These are phyloP conservation scores for Labrus mixtus DNA, from an alignment of 2,113 vertebrate species.

Conservation along the genomic window DNA sequence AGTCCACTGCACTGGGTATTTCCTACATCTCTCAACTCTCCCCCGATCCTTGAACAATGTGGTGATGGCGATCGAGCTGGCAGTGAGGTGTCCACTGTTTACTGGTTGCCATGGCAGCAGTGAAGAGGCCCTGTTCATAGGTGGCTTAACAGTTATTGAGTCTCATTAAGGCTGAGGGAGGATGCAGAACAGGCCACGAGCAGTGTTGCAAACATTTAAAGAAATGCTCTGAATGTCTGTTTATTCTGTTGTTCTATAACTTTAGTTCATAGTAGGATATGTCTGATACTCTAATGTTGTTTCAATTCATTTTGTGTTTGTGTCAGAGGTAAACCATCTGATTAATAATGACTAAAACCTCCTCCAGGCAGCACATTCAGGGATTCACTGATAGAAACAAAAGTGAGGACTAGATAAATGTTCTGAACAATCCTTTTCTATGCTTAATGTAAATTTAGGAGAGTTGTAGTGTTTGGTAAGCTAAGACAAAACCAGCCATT, in stretches of 20 bases:
- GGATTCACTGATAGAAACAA: too few relatives aligned
- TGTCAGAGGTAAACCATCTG: too few relatives aligned
- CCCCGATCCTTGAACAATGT: slow-evolving; percentile 21
- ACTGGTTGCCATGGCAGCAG: slow-evolving; percentile 76
- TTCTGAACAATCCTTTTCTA: too few relatives aligned
- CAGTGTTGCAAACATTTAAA: slow-evolving; percentile 21
- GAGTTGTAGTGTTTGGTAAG: too few relatives aligned
- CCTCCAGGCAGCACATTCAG: too few relatives aligned
- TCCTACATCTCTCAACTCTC: background rate
- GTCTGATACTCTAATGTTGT: too few relatives aligned
- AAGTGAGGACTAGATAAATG: too few relatives aligned
- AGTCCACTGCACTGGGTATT: slow-evolving; percentile 2
- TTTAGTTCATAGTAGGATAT: too few relatives aligned
- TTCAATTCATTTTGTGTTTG: too few relatives aligned
- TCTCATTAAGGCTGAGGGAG: slow-evolving; percentile 58
- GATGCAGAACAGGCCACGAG: slow-evolving; percentile 62
- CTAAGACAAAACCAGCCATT: too few relatives aligned
- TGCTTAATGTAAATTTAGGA: too few relatives aligned
- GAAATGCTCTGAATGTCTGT: background rate
- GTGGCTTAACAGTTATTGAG: slow-evolving; percentile 63
- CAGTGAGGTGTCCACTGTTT: slow-evolving; percentile 74
- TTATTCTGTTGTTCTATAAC: background rate
- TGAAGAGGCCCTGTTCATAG: slow-evolving; percentile 67
- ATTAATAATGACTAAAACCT: too few relatives aligned
- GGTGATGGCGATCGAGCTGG: slow-evolving; percentile 52